A percentile compares a stretch with the other conserved stretches of the same genome.
Evolutionary conservation across 2,797 vertebrate species (phyloP).

Genomic region (Gouania willdenowi): DNA sequence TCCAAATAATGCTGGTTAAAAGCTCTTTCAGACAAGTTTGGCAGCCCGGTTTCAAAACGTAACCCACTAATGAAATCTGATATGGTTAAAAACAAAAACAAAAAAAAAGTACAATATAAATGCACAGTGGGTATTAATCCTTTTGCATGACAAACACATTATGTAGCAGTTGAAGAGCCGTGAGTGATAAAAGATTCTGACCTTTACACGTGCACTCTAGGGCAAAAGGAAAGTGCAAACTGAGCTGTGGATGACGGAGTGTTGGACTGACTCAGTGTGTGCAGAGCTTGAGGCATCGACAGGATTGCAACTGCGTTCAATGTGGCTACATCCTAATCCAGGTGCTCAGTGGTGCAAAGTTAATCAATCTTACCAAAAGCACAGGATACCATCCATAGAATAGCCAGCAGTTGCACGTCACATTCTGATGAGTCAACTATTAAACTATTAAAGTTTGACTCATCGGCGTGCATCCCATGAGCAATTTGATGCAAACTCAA

Average conservation of each 20-base stretch:
- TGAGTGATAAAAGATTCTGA: conserved; percentile 20
- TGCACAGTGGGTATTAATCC: conserved; percentile 5
- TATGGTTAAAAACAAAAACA: too few relatives aligned
- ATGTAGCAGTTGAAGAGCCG: conserved; percentile 9
- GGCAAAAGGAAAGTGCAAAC: conserved; percentile 27
- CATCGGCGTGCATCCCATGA: too few relatives aligned
- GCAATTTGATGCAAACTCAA: too few relatives aligned
- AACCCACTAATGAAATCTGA: too few relatives aligned
- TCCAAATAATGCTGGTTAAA: too few relatives aligned
- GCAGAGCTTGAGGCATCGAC: conserved; percentile 15
- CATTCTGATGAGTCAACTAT: conserved; percentile 3
- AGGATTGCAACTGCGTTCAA: conserved; percentile 20
- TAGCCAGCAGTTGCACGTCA: conserved; percentile 18
- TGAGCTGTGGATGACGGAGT: conserved; percentile 45
- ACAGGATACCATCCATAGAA: conserved; percentile 36
- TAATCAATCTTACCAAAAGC: conserved; percentile 58
- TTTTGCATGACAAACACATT: conserved; percentile 13
- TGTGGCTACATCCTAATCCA: conserved; percentile 27
- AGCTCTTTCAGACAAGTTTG: too few relatives aligned
- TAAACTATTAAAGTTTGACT: too few relatives aligned
- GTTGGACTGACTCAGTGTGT: conserved; percentile 33
- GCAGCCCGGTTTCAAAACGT: too few relatives aligned
- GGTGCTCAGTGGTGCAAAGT: conserved; percentile 41
- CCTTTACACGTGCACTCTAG: conserved; percentile 41
- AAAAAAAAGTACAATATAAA: background rate